A percentile compares a stretch with the other conserved stretches of the same genome.
Evolutionary conservation across 2,888 invertebrate species (phyloP).

Genomic region (Leistus spinibarbis): DNA sequence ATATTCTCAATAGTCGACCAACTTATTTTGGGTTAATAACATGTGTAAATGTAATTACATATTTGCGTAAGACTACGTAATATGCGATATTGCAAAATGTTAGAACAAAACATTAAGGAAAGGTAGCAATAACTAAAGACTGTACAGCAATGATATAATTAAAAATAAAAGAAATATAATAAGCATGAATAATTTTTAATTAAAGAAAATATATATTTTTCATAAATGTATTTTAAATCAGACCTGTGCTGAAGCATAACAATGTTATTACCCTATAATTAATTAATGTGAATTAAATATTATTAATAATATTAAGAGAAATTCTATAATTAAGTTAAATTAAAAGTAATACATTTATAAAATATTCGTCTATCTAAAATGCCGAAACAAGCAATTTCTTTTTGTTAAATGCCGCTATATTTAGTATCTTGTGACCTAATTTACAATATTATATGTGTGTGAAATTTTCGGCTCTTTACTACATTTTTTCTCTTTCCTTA

Average conservation of each 20-base stretch:
- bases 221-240: constrained; percentile 26
- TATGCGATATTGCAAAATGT: constrained; percentile 4
- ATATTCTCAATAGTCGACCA: too few relatives aligned
- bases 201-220: constrained; percentile 27
- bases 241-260: constrained; percentile 20
- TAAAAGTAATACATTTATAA: background rate
- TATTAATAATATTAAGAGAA: background rate
- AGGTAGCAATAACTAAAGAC: too few relatives aligned
- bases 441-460: constrained; percentile 35
- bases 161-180: constrained; percentile 7
- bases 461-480: too few relatives aligned
- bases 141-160: constrained; percentile 19
- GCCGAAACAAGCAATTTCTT: constrained; percentile 4
- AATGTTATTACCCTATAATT: constrained; percentile 37
- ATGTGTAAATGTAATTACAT: constrained; percentile 17
- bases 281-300: background rate
- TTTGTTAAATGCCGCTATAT: background rate
- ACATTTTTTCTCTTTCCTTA: constrained; percentile 17
- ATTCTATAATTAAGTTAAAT: background rate
- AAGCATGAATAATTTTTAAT: constrained; percentile 32
- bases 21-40: too few relatives aligned
- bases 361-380: constrained; percentile 2
- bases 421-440: constrained; percentile 38
- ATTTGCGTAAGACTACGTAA: constrained; percentile 14
- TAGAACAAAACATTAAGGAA: constrained; percentile 4